Evolutionary conservation across 2,797 vertebrate species (phyloP).

Genomic region (Epinephelus malabaricus): DNA sequence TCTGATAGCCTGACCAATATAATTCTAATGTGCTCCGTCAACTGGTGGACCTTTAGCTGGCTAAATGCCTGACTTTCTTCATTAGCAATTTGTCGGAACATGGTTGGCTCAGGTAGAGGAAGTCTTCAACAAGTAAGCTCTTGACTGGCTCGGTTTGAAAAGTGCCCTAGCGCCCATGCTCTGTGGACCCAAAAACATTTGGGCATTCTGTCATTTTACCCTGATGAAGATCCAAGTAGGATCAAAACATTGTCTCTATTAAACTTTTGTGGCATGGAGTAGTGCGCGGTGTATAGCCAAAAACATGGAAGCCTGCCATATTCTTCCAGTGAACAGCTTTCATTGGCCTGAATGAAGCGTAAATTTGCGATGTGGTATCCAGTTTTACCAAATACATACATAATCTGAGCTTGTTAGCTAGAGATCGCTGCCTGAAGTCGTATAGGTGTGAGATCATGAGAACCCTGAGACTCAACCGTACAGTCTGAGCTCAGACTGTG

Average conservation of each 20-base stretch:
- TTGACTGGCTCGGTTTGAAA: too few species aligned
- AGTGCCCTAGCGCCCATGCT: too few species aligned
- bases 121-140: too few species aligned
- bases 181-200: too few species aligned
- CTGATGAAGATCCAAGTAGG: too few species aligned
- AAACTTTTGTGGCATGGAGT: too few species aligned
- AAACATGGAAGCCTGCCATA: too few species aligned
- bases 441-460: background rate
- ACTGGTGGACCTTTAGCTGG: background rate
- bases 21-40: background rate
- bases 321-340: background rate
- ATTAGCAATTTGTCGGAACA: background rate
- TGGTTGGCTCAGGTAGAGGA: background rate
- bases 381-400: constrained; percentile 1
- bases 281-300: too few species aligned
- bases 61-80: background rate
- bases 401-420: constrained; percentile 1
- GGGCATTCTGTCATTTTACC: too few species aligned
- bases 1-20: background rate
- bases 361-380: background rate
- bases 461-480: background rate
- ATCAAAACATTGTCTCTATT: too few species aligned
- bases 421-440: background rate
- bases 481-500: background rate
- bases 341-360: background rate